Percentiles rank a stretch among this genome's conserved stretches.
Conservation (phyloP, 1,140 invertebrate species). For the Atta colombica region DNA sequence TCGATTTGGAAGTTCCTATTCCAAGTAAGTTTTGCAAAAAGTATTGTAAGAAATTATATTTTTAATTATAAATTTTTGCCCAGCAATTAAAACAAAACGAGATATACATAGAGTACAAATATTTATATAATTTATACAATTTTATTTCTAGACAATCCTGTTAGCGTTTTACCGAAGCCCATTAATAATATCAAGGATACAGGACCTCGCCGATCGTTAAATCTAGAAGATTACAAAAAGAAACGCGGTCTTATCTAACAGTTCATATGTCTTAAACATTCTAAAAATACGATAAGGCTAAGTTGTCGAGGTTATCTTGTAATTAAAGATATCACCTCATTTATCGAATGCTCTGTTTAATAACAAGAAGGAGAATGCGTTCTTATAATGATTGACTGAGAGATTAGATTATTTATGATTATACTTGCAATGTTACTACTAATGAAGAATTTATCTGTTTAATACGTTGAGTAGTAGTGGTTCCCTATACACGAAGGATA, state of each 20-base stretch:
- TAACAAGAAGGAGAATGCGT: conserved; percentile 30
- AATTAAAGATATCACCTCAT: conserved; percentile 27
- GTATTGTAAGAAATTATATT: conserved; percentile 46
- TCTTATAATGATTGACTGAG: conserved; percentile 68
- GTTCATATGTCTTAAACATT: conserved; percentile 60
- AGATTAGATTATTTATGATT: conserved; percentile 66
- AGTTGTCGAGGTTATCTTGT: conserved; percentile 48
- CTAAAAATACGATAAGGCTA: conserved; percentile 47
- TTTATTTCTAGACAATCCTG: conserved; percentile 88
- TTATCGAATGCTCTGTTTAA: conserved; percentile 47
- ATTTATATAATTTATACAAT: conserved; percentile 11
- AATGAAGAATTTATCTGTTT: conserved; percentile 53
- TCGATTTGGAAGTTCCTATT: conserved; percentile 95
- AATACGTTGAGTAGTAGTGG: conserved; percentile 48
- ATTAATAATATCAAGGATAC: conserved; percentile 91
- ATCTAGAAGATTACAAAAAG: conserved; percentile 98
- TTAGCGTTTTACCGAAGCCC: conserved; percentile 92
- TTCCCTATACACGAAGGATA: conserved; percentile 4
- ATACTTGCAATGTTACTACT: conserved; percentile 52
- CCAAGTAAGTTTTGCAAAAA: conserved; percentile 88
- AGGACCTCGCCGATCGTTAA: conserved; percentile 95
- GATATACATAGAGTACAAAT: neutral
- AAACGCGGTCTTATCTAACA: conserved; percentile 96
- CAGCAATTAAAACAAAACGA: neutral
- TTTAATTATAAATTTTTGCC: conserved; percentile 15